Conservation (phyloP, 2,888 invertebrate species). For the Cenopis cana region DNA sequence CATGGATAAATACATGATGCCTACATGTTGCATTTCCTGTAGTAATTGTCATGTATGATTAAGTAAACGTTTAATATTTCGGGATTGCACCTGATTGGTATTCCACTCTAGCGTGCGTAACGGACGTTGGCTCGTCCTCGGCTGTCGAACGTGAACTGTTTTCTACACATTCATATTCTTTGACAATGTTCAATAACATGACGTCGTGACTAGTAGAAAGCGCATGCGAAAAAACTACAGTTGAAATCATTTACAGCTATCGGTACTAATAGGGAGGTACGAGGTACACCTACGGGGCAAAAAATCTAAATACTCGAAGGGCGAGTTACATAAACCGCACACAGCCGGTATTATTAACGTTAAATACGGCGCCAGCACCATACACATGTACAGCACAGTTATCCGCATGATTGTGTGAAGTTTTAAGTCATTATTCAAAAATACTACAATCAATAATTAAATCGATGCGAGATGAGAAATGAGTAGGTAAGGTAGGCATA, state of each 20-base stretch:
- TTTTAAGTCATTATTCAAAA: not conserved
- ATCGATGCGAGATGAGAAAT: slow-evolving; percentile 9
- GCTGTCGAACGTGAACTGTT: slow-evolving; percentile 28
- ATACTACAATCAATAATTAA: slow-evolving; percentile 14
- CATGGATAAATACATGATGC: too few relatives aligned
- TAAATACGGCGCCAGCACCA: too few relatives aligned
- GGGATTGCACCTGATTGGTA: slow-evolving; percentile 47
- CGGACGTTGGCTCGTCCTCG: slow-evolving; percentile 47
- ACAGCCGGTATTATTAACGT: too few relatives aligned
- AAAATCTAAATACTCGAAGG: too few relatives aligned
- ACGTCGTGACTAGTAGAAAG: slow-evolving; percentile 30
- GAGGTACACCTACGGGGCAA: too few relatives aligned
- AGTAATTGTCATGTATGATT: not conserved
- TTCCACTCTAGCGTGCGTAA: slow-evolving; percentile 50
- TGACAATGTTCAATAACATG: slow-evolving; percentile 39
- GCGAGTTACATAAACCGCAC: too few relatives aligned
- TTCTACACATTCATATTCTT: slow-evolving; percentile 37
- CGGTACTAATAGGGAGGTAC: too few relatives aligned
- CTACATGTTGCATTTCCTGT: not conserved
- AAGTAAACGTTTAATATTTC: slow-evolving; percentile 7
- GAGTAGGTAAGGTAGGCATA: not conserved
- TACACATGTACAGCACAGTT: too few relatives aligned
- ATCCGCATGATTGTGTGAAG: slow-evolving; percentile 25
- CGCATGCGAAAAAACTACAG: slow-evolving; percentile 15
- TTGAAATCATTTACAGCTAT: not conserved